Evolutionary conservation across 2,113 vertebrate genomes (phyloP), one percentile per base, ranked within the genome.

Genomic region (Craseonycteris thonglongyai): DNA sequence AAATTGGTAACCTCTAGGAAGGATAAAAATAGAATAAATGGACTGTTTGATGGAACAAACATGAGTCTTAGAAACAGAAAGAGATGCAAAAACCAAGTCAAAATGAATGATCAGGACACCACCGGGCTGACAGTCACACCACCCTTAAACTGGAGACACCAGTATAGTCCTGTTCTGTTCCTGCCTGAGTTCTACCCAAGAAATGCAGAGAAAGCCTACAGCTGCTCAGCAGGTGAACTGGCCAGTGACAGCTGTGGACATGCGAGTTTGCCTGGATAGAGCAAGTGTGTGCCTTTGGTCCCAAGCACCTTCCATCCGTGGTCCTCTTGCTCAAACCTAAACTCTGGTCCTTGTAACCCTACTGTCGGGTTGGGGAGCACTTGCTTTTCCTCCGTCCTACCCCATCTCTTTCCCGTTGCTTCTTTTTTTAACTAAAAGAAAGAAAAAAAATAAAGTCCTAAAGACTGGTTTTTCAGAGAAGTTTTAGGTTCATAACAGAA

Each of bases 281-380:
- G 9, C 6, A 26, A 35, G 11, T 22, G 1, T 28, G 21, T 54
- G 40, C 42, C 61, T 21, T 6, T 63, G 45, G 10, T 40, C 10
- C 24, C 15, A 38, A 40, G 78, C 21, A 38, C 51, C 66, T 49
- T 45, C 51, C 13, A 1, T 58, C 26, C 47, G 8, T 28, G 38
- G 40, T 45, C 15, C 19, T 7, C 35, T 61, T 47, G 61, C 13
- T 69, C 59, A 22, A 33, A 65, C 21, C 38, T 82, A 26, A 19
- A 1, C 7, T n/a, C 45, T 66, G 61, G 21, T 71, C 4, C 38
- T 81, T 15, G 42, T 22, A 47, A n/a, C 10, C 12, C 5, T 33
- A 11, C 61, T 1, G 0, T 26, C 15, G 38, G 12, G 2, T n/a
- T 71, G n/a, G 61, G 26, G 5, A 40, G 6, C 11, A 6, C 47